phyloP scores from a whole-genome alignment of 2,888 invertebrate species.

The Ectobius pallidus region DNA sequence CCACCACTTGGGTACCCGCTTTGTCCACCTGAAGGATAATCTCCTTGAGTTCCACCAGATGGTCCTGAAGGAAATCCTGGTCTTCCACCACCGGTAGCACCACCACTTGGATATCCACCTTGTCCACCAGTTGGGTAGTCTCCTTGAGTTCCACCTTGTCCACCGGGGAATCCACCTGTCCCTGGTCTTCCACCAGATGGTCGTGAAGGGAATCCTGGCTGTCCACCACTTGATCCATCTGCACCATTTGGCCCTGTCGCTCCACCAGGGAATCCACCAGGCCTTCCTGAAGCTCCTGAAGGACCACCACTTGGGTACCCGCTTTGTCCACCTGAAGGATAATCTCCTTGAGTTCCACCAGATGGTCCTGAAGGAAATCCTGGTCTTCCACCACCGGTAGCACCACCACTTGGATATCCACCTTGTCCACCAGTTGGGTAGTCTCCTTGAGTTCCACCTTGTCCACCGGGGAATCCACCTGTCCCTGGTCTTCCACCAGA shows the following conservation, averaged over 20 bases:
- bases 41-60: conserved; percentile 47
- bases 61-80: conserved; percentile 44
- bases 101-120: conserved; percentile 49
- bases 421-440: conserved; percentile 7
- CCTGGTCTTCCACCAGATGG: not conserved
- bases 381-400: not conserved
- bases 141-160: conserved; percentile 51
- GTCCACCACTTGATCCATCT: conserved; percentile 41
- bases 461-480: conserved; percentile 29
- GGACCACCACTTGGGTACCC: not conserved
- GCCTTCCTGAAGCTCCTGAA: conserved; percentile 29
- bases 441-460: not conserved
- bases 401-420: not conserved
- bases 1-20: conserved; percentile 37
- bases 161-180: conserved; percentile 25
- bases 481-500: conserved; percentile 42
- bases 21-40: conserved; percentile 47
- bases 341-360: not conserved
- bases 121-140: conserved; percentile 51
- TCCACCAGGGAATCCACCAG: conserved; percentile 21
- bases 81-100: conserved; percentile 34
- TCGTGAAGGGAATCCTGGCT: conserved; percentile 45
- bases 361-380: not conserved
- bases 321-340: not conserved
- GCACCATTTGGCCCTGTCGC: conserved; percentile 45